Evolutionary conservation across 2,113 vertebrate species (phyloP), one percentile per base, ranked within the genome.

Genomic region (Ctenomys sociabilis): DNA sequence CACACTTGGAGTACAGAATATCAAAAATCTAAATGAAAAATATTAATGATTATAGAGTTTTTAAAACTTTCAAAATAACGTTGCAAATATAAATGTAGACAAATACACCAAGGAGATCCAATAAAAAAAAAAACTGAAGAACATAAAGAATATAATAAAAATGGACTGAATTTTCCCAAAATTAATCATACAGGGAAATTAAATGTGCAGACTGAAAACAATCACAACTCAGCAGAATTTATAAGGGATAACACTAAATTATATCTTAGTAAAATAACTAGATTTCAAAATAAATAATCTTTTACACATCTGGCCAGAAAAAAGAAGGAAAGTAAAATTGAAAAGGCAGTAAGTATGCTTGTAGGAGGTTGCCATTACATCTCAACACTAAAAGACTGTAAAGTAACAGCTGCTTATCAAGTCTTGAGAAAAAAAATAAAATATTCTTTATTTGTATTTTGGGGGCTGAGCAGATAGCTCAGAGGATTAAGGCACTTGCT

Each of bases 371-470:
- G 14, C n/a, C 8, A 30, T 45, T 32, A 49, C 7, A 52, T 63
- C 85, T 81, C 12, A 80, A 52, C 12, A 68, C 26, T 57, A 81
- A 28, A 88, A 68, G 32, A 91, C 86, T 78, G 24, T 82, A 19
- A 96, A 75, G 24, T 13, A 89, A 70, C 68, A 7, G 59, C 72
- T 95, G n/a, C 9, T 17, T 8, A 90, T 2, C 86, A 81, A 78
- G 85, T 64, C 32, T 85, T 95, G 19, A 59, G 26, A 64, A 91
- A 91, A 91, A 91, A 83, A 43, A 17, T 73, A 40, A 93, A 85
- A 68, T 54, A 9, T 35, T 52, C 45, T 32, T 35, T n/a, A 32
- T 17, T 54, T 14, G 90, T 21, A 90, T 28, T 22, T 21, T 82
- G 24, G 45, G 14, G 54, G 14, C 54, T 16, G 19, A 2, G 16